Evolutionary conservation across 2,797 vertebrate species (phyloP).

Genomic region (Coendou prehensilis): DNA sequence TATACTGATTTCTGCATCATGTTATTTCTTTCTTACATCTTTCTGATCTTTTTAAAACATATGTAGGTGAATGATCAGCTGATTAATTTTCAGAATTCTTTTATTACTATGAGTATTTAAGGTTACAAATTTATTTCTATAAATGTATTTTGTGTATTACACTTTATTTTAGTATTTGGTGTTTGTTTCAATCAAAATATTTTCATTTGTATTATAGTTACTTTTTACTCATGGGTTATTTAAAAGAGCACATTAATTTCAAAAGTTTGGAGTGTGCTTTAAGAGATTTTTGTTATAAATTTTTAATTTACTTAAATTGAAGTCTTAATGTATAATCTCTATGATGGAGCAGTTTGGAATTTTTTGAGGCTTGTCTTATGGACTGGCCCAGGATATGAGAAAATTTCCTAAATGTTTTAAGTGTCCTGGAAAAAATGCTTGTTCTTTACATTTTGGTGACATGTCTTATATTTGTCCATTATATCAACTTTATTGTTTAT

Average conservation of each 20-base stretch:
- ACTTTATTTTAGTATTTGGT: neutral
- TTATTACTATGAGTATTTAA: neutral
- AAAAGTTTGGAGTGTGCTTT: neutral
- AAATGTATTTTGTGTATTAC: neutral
- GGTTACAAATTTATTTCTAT: neutral
- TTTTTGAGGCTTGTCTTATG: neutral
- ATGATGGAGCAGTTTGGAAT: neutral
- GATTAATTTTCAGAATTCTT: neutral
- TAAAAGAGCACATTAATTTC: neutral
- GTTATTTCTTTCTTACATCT: neutral
- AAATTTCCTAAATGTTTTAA: neutral
- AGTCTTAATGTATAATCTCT: too few relatives aligned
- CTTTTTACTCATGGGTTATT: neutral
- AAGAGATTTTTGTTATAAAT: neutral
- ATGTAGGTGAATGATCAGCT: neutral
- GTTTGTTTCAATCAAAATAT: neutral
- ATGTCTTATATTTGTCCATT: neutral
- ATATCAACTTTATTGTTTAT: neutral
- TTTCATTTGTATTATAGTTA: too few relatives aligned
- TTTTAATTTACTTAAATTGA: neutral
- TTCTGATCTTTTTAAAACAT: neutral
- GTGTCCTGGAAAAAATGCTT: neutral
- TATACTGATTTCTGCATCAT: neutral
- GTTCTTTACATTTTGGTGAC: neutral
- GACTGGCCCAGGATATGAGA: neutral